Conservation (phyloP, 1,140 invertebrate species). For the Neelides sp. region DNA sequence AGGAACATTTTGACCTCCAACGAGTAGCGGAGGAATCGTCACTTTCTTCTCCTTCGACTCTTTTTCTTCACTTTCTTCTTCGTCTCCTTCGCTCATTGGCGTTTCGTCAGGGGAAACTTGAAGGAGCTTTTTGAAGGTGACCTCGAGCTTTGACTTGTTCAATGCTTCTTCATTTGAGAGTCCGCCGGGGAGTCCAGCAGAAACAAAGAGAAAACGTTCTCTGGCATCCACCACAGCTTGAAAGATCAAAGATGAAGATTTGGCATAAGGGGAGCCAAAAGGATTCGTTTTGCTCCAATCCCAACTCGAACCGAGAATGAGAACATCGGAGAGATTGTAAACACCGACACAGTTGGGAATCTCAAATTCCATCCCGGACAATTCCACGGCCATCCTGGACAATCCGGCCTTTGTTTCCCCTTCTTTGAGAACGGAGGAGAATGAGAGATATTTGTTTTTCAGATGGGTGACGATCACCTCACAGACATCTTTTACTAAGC, state of each 20-base stretch:
- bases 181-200: constrained; percentile 2
- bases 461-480: constrained; percentile 17
- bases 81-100: too few species aligned
- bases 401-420: not conserved
- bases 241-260: constrained; percentile 14
- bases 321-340: constrained; percentile 15
- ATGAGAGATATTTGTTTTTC: constrained; percentile 18
- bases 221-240: constrained; percentile 19
- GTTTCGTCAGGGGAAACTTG: too few species aligned
- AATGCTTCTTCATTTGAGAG: constrained; percentile 6
- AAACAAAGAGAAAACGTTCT: constrained; percentile 11
- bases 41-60: not conserved
- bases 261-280: constrained; percentile 10
- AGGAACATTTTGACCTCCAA: constrained; percentile 1
- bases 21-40: not conserved
- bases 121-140: too few species aligned
- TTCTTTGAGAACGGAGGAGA: constrained; percentile 1
- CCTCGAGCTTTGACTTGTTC: constrained; percentile 4
- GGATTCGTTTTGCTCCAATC: constrained; percentile 9
- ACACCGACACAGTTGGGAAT: constrained; percentile 18
- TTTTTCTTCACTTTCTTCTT: not conserved
- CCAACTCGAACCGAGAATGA: constrained; percentile 15
- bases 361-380: constrained; percentile 3
- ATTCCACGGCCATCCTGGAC: not conserved
- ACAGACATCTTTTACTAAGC: constrained; percentile 19